Base-by-base conservation (phyloP, 2,113 vertebrate species). In the Colossoma macropomum region DNA sequence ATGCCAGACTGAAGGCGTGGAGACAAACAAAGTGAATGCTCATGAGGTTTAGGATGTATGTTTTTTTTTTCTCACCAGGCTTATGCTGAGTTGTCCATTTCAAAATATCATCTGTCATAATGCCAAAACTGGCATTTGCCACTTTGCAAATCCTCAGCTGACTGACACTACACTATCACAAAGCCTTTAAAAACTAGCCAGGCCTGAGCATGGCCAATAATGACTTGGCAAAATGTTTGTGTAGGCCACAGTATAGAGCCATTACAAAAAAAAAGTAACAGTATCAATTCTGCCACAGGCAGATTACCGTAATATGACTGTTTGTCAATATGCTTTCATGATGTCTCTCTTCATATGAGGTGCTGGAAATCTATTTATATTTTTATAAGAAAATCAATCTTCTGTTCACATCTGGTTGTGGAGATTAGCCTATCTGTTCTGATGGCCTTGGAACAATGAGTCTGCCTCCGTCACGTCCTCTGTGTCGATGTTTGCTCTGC, bases 401-500 rank as follows among this genome's bases (percentile, higher is more conserved):
- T 79, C 41, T 30, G 78, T 71, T 71, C 68, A 60, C 15, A 77
- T 30, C 28, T 73, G 62, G 45, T 59, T 56, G 69, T 30, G 32
- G 71, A 75, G 48, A 60, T 72, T 48, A 62, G 77, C 63, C 78
- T 60, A 71, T 60, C 54, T 32, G 25, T 68, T 41, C 27, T 13
- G 41, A 72, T 73, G n/a, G n/a, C 63, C 41, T 73, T 41, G 30
- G 59, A 83, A 83, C 28, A 59, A 41, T 19, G 68, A 28, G 59
- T 66, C 25, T 27, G 30, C 27, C 19, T 28, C 60, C 74, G 30
- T 59, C 77, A 45, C 25, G 41, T 79, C 48, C 19, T 5, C 21
- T 70, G 38, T 9, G 7, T 32, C 25, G 38, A 30, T 52, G 59
- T 62, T 81, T 81, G 56, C 34, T 71, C 68, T 71, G 34, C n/a